A percentile compares a stretch with the other conserved stretches of the same genome.
These are phyloP conservation scores for Hoplostethus mediterraneus DNA, from an alignment of 2,797 vertebrate species.

Conservation along the genomic window DNA sequence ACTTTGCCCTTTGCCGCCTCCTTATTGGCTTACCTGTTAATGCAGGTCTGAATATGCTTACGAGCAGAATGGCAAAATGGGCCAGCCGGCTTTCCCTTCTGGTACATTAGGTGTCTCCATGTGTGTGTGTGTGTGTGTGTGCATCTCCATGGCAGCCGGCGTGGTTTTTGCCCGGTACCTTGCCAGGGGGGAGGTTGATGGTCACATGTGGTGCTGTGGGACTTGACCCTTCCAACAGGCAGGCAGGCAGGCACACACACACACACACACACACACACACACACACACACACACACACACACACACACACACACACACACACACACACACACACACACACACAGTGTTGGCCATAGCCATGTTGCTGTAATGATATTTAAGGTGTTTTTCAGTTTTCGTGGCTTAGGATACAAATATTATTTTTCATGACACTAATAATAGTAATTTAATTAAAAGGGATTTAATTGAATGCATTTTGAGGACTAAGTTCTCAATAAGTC, in stretches of 20 bases:
- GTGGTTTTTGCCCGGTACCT: conserved; percentile 51
- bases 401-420: too few species aligned
- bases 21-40: conserved; percentile 38
- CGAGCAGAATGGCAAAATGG: conserved; percentile 42
- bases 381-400: too few species aligned
- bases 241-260: neutral
- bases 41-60: conserved; percentile 51
- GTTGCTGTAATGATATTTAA: neutral
- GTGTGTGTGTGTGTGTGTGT: conserved; percentile 23
- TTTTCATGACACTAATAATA: too few species aligned
- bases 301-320: conserved; percentile 3
- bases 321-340: neutral
- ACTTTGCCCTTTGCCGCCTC: neutral
- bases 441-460: too few species aligned
- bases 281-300: neutral
- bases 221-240: conserved; percentile 33
- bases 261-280: neutral
- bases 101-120: conserved; percentile 31
- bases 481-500: too few species aligned
- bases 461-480: too few species aligned
- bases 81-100: conserved; percentile 29
- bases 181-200: conserved; percentile 60
- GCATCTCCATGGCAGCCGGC: conserved; percentile 22
- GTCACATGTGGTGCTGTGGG: conserved; percentile 33
- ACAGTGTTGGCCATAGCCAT: neutral